Percentiles rank a stretch among this genome's conserved stretches.
Evolutionary conservation across 2,113 vertebrate species (phyloP).

Genomic region (Neofelis nebulosa): DNA sequence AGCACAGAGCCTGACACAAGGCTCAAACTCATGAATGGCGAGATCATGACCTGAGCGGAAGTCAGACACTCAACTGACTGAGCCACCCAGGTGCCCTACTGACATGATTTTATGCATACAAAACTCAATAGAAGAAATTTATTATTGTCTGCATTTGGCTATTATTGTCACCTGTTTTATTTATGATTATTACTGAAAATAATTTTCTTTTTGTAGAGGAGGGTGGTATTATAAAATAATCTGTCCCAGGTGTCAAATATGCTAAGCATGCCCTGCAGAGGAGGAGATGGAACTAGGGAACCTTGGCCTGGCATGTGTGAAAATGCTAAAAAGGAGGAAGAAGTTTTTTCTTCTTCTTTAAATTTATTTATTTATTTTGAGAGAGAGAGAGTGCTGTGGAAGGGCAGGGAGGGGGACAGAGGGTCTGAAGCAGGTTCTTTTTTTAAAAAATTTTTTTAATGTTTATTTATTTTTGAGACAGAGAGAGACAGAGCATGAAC

Average conservation of each 20-base stretch:
- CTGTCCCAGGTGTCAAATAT: neutral
- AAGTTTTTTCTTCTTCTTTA: neutral
- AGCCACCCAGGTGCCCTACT: too few species aligned
- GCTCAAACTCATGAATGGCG: too few species aligned
- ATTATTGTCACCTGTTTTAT: neutral
- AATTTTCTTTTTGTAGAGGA: neutral
- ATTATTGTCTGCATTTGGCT: neutral
- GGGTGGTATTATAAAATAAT: neutral
- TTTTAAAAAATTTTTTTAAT: too few species aligned
- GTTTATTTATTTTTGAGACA: too few species aligned
- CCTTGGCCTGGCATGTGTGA: neutral
- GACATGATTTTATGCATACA: neutral
- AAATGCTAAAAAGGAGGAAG: neutral
- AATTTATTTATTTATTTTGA: too few species aligned
- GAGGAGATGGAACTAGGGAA: neutral
- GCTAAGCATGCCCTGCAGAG: accelerated
- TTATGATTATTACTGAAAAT: neutral
- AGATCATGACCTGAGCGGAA: too few species aligned
- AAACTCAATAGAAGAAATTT: neutral
- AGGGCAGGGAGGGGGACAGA: too few species aligned
- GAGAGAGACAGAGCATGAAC: too few species aligned
- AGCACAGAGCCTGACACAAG: too few species aligned
- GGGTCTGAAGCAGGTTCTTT: too few species aligned
- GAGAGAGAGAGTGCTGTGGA: too few species aligned
- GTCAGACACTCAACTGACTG: too few species aligned